Evolutionary conservation across 2,113 vertebrate species (phyloP), one percentile per base, ranked within the genome.

Genomic region (Rattus rattus): DNA sequence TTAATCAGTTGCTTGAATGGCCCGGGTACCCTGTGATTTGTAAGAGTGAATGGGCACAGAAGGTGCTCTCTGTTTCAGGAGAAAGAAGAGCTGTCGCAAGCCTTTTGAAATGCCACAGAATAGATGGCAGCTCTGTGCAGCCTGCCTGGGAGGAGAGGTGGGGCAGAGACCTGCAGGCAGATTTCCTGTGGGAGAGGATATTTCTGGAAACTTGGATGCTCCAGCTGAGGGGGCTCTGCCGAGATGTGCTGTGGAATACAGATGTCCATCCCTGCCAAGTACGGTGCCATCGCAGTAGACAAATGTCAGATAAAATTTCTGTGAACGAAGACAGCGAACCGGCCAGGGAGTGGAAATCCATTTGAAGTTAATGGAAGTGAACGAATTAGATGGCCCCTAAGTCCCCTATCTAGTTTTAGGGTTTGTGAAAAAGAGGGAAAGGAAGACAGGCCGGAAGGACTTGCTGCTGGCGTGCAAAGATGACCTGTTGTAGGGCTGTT

Each of bases 141-240:
- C 49, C 91, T 83, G 65, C 72, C 88, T 87, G 88, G 81, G 67
- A 65, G 30, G 90, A 77, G 61, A 70, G 81, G 72, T 47, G 69
- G 43, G 36, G n/a, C n/a, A 7, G n/a, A 39, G 47, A 19, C 0
- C 4, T 36, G 59, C 49, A 73, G 81, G 52, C 39, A 52, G 39
- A 0, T 89, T 90, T 95, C 83, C 67, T 88, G 49, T 52, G 70
- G 96, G 54, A 94, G 39, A 77, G 22, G 56, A 5, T 69, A 63
- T 97, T 96, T 90, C 95, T 88, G 87, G 94, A 92, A 91, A 73
- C 49, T 61, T 65, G 83, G 43, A 72, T 85, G 65, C 87, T 96
- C 52, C 13, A 73, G 77, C 63, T 85, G 1, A 91, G 56, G 97
- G 70, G 76, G 30, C 63, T 90, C 72, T 69, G 93, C 0, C 0